Base-by-base conservation (phyloP, 2,113 vertebrate genomes). In the Notechis scutatus region DNA sequence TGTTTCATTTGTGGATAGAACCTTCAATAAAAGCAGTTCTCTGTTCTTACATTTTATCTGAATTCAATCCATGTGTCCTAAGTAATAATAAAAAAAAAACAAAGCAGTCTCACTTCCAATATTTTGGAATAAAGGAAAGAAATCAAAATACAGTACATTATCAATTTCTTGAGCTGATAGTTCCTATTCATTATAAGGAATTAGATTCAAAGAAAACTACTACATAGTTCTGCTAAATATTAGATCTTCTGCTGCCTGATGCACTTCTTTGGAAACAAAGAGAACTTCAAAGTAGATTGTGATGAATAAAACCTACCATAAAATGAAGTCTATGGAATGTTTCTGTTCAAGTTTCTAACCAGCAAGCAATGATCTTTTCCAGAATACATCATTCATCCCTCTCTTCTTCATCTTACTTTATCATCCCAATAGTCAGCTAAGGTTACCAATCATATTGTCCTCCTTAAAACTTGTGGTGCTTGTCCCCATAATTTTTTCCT, bases 141-240 rank as follows among this genome's bases (percentile, higher is more conserved):
- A 59, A 59, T 42, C 4, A 90, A 21, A 93, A 94, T 94, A 88
- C 90, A 81, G 61, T 52, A 91, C 81, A 59, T 89, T 94, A 92
- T 45, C 34, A 6, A 42, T 39, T 15, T 12, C 2, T 81, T 61
- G 42, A 57, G 7, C 34, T 34, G 11, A 81, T 5, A 90, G 34
- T 29, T 87, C 47, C 55, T 61, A 55, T 64, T 87, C 24, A 90
- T 92, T 45, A 59, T 50, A 90, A 90, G 85, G 64, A n/a, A 29
- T 69, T 59, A 21, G 88, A 52, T 61, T 45, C 42, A 93, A 57
- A 85, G 1, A 90, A 29, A 42, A 42, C 7, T 69, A 7, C n/a
- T 52, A 64, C 24, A n/a, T 64, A 64, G 21, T 87, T 26, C 85
- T 88, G 45, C 29, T 55, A 56, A 52, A 91, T 45, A 20, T 64